phyloP scores from a whole-genome alignment of 2,797 vertebrate species.

The Nyctalus aviator region DNA sequence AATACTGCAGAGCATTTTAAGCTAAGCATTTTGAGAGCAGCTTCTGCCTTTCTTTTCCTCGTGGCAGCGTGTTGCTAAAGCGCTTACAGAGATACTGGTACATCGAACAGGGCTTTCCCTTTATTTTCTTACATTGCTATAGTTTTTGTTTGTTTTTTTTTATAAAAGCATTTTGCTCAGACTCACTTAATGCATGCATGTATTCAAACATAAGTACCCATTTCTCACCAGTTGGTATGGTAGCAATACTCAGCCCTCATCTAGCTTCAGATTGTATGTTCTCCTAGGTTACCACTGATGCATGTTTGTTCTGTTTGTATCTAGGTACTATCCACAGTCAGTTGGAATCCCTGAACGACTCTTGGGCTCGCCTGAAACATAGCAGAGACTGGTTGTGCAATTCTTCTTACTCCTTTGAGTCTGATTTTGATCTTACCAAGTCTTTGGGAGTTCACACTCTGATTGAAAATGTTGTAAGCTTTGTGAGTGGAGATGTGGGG shows the following conservation, averaged over 20 bases:
- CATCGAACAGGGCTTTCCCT: constrained; percentile 79
- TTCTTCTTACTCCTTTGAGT: constrained; percentile 92
- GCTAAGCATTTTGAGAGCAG: constrained; percentile 83
- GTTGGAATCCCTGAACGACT: constrained; percentile 92
- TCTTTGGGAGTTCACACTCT: constrained; percentile 94
- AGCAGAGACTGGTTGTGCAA: constrained; percentile 92
- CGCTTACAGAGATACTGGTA: constrained; percentile 76
- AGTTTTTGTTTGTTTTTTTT: constrained; percentile 73
- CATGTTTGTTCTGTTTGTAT: constrained; percentile 72
- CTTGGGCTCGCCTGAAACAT: constrained; percentile 94
- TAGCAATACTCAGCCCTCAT: constrained; percentile 72
- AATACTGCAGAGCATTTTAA: constrained; percentile 78
- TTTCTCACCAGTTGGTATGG: constrained; percentile 83
- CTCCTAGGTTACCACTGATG: constrained; percentile 62
- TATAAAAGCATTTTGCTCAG: constrained; percentile 79
- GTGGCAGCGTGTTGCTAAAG: constrained; percentile 79
- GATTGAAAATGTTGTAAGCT: constrained; percentile 97
- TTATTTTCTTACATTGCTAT: constrained; percentile 84
- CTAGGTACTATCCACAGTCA: constrained; percentile 86
- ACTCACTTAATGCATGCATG: constrained; percentile 87
- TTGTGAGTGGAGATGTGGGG: constrained; percentile 96
- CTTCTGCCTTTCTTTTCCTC: constrained; percentile 85
- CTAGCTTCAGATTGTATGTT: constrained; percentile 49
- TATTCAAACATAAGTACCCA: constrained; percentile 80
- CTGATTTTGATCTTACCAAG: constrained; percentile 93